Base-by-base conservation (phyloP, 2,797 vertebrate genomes). In the Poecilia velifera region DNA sequence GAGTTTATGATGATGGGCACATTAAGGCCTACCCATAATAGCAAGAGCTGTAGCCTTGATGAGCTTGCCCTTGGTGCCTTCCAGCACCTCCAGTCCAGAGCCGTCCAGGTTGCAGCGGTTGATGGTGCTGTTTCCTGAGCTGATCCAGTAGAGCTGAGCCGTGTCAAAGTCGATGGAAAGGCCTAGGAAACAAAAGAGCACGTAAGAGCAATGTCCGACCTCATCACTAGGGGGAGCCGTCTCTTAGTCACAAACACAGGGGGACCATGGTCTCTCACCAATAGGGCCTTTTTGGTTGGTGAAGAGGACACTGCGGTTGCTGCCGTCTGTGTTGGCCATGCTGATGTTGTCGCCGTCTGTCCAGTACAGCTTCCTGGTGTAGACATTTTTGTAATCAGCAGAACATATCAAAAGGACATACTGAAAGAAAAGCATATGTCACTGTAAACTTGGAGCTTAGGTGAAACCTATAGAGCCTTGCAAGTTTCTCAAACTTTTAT, bases 261-360 rank as follows among this genome's bases (percentile, higher is more conserved):
- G 14, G 18, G 0, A 4, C 2, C 3, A 39, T 41, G 45, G 0
- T 31, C 36, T 87, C 97, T 2, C 94, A 99, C 98, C 98, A 4
- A 98, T 96, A 0, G 98, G 98, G 62, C 95, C 96, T 81, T 96
- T 99, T 95, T 99, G 98, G 92, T 95, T 95, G 47, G 92, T 94
- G 90, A 98, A 98, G 82, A 99, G 96, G 51, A 97, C 85, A 0
- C 95, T 97, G 55, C 84, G 96, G 91, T 98, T 98, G 93, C 94
- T 97, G 88, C 98, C 98, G 0, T 99, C 98, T 92, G 97, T 98
- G 94, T 99, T 99, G 93, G 98, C 97, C 84, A 98, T 95, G 68
- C 96, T 99, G 96, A 99, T 97, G 91, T 96, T 98, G 93, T 99
- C 98, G 5, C 98, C 98, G 0, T 99, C 98, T 0, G 97, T 99